A percentile compares a stretch with the other conserved stretches of the same genome.
phyloP scores from a whole-genome alignment of 1,140 invertebrate species.

The Cydia strobilella region DNA sequence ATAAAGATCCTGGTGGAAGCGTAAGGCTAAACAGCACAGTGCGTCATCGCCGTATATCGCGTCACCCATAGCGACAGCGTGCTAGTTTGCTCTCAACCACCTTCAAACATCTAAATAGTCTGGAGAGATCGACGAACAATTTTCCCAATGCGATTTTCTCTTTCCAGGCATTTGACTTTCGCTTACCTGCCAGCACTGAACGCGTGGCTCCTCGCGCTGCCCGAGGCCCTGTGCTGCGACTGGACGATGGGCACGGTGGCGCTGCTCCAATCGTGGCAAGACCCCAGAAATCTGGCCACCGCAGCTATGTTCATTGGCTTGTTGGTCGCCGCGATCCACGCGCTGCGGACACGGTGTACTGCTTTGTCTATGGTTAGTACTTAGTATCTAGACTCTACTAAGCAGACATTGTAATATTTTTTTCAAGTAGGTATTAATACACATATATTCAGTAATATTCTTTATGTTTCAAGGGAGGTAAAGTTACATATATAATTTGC shows the following conservation, averaged over 20 bases:
- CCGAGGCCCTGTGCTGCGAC: slow-evolving; percentile 96
- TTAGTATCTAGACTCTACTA: slow-evolving; percentile 61
- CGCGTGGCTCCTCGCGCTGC: slow-evolving; percentile 93
- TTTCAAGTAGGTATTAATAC: no score
- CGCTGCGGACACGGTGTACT: slow-evolving; percentile 85
- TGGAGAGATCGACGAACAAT: background rate
- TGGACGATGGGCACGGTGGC: slow-evolving; percentile 99
- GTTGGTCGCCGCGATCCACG: slow-evolving; percentile 83
- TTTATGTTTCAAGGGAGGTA: no score
- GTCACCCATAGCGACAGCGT: no score
- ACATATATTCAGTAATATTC: no score
- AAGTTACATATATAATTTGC: no score
- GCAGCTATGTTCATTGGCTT: slow-evolving; percentile 86
- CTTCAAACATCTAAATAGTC: no score
- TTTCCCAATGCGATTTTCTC: slow-evolving; percentile 1
- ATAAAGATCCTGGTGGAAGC: no score
- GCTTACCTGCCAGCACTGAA: slow-evolving; percentile 96
- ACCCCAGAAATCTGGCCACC: slow-evolving; percentile 93
- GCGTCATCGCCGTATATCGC: no score
- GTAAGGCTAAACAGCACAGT: no score
- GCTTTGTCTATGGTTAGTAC: slow-evolving; percentile 89
- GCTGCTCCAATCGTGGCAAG: slow-evolving; percentile 88
- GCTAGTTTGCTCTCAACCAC: no score
- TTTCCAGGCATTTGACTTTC: slow-evolving; percentile 92
- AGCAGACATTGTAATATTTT: no score